Evolutionary conservation across 23 tunicate species (phyloP), one percentile per base, ranked within the genome.

Genomic region (Phallusia fumigata): DNA sequence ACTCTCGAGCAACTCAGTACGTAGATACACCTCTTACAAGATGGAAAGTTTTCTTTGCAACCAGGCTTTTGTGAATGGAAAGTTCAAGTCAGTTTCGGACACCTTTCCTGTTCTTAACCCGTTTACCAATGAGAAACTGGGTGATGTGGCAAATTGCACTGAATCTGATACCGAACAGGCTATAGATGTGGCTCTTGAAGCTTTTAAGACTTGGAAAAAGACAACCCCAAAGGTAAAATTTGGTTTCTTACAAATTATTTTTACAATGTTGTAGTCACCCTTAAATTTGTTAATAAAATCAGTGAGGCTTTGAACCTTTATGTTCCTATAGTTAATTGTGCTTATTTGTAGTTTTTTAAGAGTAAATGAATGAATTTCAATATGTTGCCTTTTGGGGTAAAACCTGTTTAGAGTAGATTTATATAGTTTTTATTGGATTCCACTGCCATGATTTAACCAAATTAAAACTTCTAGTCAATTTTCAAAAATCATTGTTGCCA

Each of bases 71-170:
- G 76, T 96, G 0, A 88, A 91, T 79, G 99, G 97, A 44, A 53
- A 82, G 53, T 91, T 87, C 88, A 50, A 49, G 78, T 10, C 58
- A n/a, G 80, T 83, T 18, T 30, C 58, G 13, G 24, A 45, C 0
- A 88, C 86, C 0, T 96, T 88, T 79, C 83, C 86, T 31, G 99
- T 96, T 19, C 15, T 40, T 2, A 88, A 96, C 85, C 99, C 99
- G 0, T 82, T 40, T 58, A 80, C 79, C 78, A 85, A 88, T 19
- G 80, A 91, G 53, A 75, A 80, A 18, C 53, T 96, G n/a, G 90
- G 87, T 0, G 51, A 81, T 22, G 93, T 89, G 19, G 96, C 93
- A 40, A 81, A 96, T 85, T 96, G 99, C 45, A 82, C 81, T 35
- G 74, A 33, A 65, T n/a, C 45, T 45, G 73, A 81, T 53, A 77